Evolutionary conservation across 2,888 invertebrate genomes (phyloP).

Genomic region (Parasteatoda lunata): DNA sequence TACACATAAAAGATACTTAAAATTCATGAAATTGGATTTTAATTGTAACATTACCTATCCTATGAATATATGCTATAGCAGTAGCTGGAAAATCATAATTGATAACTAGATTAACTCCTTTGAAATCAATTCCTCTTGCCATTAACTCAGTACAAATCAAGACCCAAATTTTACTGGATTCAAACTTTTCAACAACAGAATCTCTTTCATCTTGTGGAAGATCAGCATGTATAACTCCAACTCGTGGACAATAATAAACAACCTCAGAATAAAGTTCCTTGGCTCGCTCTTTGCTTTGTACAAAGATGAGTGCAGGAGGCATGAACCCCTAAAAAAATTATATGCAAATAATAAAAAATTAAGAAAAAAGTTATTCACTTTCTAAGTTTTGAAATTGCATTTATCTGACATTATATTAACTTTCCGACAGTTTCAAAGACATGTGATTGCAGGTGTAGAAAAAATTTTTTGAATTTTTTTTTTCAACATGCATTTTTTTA

Average conservation of each 20-base stretch:
- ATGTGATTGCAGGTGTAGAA: too few species aligned
- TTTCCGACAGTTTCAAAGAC: too few species aligned
- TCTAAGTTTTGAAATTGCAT: too few species aligned
- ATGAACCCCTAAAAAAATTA: constrained; percentile 80
- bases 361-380: too few species aligned
- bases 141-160: constrained; percentile 97
- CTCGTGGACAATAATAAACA: constrained; percentile 92
- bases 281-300: constrained; percentile 93
- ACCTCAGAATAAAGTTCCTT: constrained; percentile 92
- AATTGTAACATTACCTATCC: constrained; percentile 78
- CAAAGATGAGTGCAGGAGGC: constrained; percentile 93
- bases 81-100: constrained; percentile 98
- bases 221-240: constrained; percentile 94
- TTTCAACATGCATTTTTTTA: too few species aligned
- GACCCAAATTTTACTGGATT: constrained; percentile 94
- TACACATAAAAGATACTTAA: too few species aligned
- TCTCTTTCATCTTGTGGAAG: constrained; percentile 92
- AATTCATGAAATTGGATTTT: too few species aligned
- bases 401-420: too few species aligned
- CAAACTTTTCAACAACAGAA: constrained; percentile 90
- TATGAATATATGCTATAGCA: constrained; percentile 91
- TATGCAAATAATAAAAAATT: background rate
- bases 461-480: too few species aligned
- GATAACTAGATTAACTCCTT: constrained; percentile 94
- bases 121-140: constrained; percentile 97